phyloP scores from a whole-genome alignment of 1,140 invertebrate genomes.

The Linepithema humile region DNA sequence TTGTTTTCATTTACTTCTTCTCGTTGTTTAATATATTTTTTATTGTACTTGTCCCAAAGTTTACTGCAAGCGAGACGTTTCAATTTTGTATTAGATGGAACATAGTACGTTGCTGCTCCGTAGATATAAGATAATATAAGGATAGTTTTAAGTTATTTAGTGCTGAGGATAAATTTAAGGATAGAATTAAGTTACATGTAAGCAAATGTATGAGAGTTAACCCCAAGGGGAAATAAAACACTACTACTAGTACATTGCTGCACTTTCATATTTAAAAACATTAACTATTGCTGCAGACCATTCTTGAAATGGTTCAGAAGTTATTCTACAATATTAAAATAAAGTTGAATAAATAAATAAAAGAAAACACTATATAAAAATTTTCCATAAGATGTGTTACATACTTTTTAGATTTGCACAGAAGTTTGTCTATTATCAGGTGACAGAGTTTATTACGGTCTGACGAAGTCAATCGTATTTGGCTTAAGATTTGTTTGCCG shows the following conservation, averaged over 20 bases:
- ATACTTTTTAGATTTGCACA: neutral
- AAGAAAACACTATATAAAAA: neutral
- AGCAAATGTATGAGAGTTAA: too few species aligned
- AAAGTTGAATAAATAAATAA: neutral
- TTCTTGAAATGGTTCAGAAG: neutral
- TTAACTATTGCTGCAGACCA: neutral
- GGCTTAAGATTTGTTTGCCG: neutral
- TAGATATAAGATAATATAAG: too few species aligned
- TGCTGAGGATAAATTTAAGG: too few species aligned
- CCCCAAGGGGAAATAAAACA: too few species aligned
- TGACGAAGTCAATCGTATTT: neutral
- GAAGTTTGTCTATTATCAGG: neutral
- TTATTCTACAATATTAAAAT: neutral
- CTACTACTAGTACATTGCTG: too few species aligned
- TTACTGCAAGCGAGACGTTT: constrained; percentile 5
- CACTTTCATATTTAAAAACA: neutral
- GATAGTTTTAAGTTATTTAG: too few species aligned
- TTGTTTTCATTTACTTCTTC: neutral
- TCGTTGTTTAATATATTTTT: neutral
- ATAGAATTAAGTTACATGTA: too few species aligned
- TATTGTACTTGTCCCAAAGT: constrained; percentile 17
- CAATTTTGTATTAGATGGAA: neutral
- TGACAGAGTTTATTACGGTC: neutral
- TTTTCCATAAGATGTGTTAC: neutral
- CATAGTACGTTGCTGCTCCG: neutral